Evolutionary conservation across 1,140 invertebrate genomes (phyloP).

Genomic region (Eupristina koningsbergeri): DNA sequence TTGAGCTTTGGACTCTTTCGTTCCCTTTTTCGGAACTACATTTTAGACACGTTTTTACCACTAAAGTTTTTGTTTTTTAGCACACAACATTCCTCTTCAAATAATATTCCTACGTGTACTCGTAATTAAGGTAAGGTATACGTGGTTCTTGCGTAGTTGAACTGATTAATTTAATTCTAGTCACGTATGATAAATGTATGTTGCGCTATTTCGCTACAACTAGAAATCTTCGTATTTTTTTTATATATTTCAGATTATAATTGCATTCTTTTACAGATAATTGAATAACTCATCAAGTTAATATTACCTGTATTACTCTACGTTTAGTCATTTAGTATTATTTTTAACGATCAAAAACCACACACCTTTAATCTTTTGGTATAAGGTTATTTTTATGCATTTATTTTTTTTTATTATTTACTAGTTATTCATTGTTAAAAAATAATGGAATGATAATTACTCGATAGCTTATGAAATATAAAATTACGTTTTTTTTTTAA

Average conservation of each 20-base stretch:
- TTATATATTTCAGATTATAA: neutral
- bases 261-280: constrained; percentile 15
- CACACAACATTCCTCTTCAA: no score
- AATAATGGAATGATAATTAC: neutral
- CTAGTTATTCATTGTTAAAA: neutral
- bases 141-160: neutral
- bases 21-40: no score
- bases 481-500: neutral
- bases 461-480: neutral
- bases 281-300: constrained; percentile 22
- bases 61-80: no score
- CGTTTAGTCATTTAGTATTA: neutral
- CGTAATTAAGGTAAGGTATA: neutral
- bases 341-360: constrained; percentile 2
- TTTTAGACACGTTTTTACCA: neutral
- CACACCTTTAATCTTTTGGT: neutral
- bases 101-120: no score
- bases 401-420: neutral
- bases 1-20: neutral
- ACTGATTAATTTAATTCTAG: constrained; percentile 19
- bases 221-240: constrained; percentile 28
- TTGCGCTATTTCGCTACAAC: neutral
- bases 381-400: neutral
- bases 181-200: constrained; percentile 1
- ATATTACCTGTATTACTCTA: neutral